phyloP scores from a whole-genome alignment of 2,888 invertebrate genomes.

The Euspilapteryx auroguttella region DNA sequence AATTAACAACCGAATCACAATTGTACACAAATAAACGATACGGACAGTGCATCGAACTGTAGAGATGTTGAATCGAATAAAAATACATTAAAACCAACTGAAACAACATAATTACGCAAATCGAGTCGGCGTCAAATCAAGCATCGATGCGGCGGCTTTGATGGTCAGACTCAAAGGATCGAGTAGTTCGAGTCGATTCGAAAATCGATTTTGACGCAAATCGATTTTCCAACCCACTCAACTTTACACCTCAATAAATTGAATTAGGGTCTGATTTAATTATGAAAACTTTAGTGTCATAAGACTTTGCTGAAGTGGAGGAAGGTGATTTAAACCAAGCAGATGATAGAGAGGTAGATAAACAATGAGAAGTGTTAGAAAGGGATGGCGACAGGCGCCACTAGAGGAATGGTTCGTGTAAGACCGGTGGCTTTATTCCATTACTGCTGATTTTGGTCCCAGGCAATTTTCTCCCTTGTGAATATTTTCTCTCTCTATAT shows the following conservation, averaged over 20 bases:
- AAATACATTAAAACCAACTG: conserved; percentile 22
- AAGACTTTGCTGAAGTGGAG: conserved; percentile 9
- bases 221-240: not conserved
- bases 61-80: conserved; percentile 10
- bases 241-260: too few species aligned
- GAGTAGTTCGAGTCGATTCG: conserved; percentile 6
- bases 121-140: conserved; percentile 14
- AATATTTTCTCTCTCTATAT: conserved; percentile 26
- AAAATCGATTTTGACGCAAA: not conserved
- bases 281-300: too few species aligned
- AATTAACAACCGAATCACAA: too few species aligned
- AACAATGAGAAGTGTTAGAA: conserved; percentile 14
- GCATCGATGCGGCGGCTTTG: conserved; percentile 18
- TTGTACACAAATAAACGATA: too few species aligned
- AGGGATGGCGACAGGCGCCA: conserved; percentile 31
- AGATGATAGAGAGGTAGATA: conserved; percentile 18
- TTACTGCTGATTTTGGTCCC: conserved; percentile 34
- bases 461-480: conserved; percentile 34
- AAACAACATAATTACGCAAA: conserved; percentile 32
- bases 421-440: conserved; percentile 49
- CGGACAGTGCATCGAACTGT: too few species aligned
- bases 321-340: conserved; percentile 19
- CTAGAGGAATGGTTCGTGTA: conserved; percentile 17
- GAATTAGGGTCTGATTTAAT: too few species aligned
- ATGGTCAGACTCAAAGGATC: conserved; percentile 9